phyloP scores from a whole-genome alignment of 2,888 invertebrate species.

The Melanostoma mellinum region DNA sequence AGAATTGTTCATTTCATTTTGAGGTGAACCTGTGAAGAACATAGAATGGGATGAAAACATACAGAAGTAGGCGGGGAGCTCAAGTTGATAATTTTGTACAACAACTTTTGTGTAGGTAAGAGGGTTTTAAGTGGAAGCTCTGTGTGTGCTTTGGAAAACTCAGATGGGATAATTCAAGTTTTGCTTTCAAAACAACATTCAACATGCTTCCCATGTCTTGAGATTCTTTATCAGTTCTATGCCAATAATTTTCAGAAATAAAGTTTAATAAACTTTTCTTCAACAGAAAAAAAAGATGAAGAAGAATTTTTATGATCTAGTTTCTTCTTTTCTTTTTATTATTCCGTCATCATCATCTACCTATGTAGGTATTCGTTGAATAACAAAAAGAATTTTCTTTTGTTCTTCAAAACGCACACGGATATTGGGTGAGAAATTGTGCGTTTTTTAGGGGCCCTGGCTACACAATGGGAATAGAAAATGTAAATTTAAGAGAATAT shows the following conservation, averaged over 20 bases:
- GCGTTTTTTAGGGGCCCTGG: no score
- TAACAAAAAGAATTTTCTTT: no score
- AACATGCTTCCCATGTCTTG: slow-evolving; percentile 39
- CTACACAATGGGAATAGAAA: no score
- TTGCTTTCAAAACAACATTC: slow-evolving; percentile 33
- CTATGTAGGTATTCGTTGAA: no score
- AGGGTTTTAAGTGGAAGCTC: slow-evolving; percentile 22
- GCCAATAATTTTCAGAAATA: slow-evolving; percentile 7
- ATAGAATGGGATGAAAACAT: slow-evolving; percentile 17
- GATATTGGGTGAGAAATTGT: no score
- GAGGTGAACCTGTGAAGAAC: slow-evolving; percentile 6
- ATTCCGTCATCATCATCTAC: no score
- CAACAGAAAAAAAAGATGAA: not conserved
- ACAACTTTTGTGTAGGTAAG: slow-evolving; percentile 42
- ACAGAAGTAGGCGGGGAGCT: slow-evolving; percentile 6
- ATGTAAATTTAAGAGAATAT: slow-evolving; percentile 18
- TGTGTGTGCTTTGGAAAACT: slow-evolving; percentile 29
- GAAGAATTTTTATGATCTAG: not conserved
- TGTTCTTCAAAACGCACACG: no score
- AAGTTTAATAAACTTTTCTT: slow-evolving; percentile 50
- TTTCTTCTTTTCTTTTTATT: not conserved
- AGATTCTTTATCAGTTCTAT: slow-evolving; percentile 44
- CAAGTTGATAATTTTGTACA: slow-evolving; percentile 66
- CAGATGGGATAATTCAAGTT: slow-evolving; percentile 29
- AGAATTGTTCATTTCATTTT: slow-evolving; percentile 61